These are phyloP conservation scores for Oreotrochilus melanogaster DNA, from an alignment of 2,113 vertebrate species.

Conservation along the genomic window DNA sequence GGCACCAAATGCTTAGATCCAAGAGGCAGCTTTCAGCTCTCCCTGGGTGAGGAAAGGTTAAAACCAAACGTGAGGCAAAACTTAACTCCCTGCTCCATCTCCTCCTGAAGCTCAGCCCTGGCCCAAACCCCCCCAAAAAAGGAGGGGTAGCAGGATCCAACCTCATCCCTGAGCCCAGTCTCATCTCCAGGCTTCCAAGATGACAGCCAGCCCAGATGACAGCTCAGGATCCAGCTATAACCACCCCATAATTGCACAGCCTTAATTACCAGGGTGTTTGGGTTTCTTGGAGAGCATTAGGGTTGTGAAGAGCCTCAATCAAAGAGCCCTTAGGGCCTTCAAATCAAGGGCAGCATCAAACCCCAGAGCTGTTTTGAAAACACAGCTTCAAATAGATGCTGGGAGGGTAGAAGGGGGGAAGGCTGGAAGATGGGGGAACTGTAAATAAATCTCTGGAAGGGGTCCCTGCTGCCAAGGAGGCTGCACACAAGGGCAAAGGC, in stretches of 20 bases:
- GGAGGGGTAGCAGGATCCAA: not conserved
- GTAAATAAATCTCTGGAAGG: not conserved
- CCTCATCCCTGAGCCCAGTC: not conserved
- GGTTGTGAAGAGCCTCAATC: not conserved
- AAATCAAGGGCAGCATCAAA: slow-evolving; percentile 29
- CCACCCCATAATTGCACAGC: not conserved
- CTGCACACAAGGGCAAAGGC: not conserved
- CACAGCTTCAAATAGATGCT: not conserved
- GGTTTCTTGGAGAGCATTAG: not conserved
- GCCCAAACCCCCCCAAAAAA: not conserved
- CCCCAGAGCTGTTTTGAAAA: slow-evolving; percentile 16
- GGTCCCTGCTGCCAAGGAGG: not conserved
- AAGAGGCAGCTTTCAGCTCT: not conserved
- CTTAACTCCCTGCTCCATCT: not conserved
- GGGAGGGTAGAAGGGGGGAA: not conserved
- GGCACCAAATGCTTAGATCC: accelerated
- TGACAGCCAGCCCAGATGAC: not conserved
- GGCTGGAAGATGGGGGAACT: not conserved
- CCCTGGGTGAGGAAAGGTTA: not conserved
- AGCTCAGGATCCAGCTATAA: not conserved
- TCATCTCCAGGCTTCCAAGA: not conserved
- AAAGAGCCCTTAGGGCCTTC: slow-evolving; percentile 4
- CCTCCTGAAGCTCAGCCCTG: accelerated
- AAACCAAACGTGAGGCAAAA: not conserved
- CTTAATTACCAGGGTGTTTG: not conserved